phyloP scores from a whole-genome alignment of 2,888 invertebrate genomes.

The Hyposoter didymator region DNA sequence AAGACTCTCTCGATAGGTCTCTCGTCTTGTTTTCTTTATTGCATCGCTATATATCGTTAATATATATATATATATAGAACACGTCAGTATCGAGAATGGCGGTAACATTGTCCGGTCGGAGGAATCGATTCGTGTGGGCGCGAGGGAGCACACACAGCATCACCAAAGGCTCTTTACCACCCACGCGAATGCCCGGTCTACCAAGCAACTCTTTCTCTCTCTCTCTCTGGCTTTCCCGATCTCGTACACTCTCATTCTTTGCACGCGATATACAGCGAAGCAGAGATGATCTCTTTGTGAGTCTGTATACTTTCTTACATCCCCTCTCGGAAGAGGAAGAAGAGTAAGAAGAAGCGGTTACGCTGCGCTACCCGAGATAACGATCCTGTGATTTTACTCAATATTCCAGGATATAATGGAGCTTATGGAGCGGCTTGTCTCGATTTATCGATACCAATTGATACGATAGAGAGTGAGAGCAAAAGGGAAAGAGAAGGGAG shows the following conservation, averaged over 20 bases:
- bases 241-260: constrained; percentile 28
- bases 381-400: constrained; percentile 64
- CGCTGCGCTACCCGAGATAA: constrained; percentile 57
- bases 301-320: constrained; percentile 24
- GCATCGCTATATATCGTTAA: constrained; percentile 18
- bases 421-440: constrained; percentile 33
- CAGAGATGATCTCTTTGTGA: constrained; percentile 55
- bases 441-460: constrained; percentile 54
- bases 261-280: constrained; percentile 34
- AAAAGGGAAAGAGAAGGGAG: not conserved
- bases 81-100: constrained; percentile 59
- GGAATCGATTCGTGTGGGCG: constrained; percentile 78
- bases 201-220: constrained; percentile 12
- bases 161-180: constrained; percentile 73
- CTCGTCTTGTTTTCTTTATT: constrained; percentile 45
- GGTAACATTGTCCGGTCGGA: constrained; percentile 71
- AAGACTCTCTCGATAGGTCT: constrained; percentile 57
- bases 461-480: not conserved
- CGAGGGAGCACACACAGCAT: constrained; percentile 68
- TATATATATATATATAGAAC: constrained; percentile 44
- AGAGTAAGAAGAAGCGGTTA: constrained; percentile 56
- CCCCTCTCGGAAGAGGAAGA: constrained; percentile 48
- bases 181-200: constrained; percentile 72
- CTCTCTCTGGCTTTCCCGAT: not conserved
- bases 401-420: constrained; percentile 61